Conservation (phyloP, 2,888 invertebrate species). For the Diaphora mendica region DNA sequence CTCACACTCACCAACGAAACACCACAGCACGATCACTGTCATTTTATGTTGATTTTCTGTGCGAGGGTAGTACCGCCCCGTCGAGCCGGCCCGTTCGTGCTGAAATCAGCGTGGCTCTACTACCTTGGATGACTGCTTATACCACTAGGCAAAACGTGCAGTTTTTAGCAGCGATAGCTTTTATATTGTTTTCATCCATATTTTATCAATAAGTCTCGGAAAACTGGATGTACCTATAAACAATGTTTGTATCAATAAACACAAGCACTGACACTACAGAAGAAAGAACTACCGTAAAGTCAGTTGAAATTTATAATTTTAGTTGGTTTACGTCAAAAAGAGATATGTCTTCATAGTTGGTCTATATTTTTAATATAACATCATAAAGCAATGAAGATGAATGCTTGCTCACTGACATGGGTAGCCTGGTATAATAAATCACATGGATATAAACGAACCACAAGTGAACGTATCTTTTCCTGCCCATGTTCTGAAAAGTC, state of each 20-base stretch:
- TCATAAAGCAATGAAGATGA: conserved; percentile 22
- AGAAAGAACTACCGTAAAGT: not conserved
- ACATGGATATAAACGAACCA: conserved; percentile 33
- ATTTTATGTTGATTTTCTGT: too few species aligned
- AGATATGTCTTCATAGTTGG: conserved; percentile 37
- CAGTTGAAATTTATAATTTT: not conserved
- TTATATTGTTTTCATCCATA: too few species aligned
- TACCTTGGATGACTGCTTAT: too few species aligned
- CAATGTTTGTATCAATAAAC: not conserved
- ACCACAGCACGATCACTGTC: too few species aligned
- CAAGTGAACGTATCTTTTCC: conserved; percentile 19
- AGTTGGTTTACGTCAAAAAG: conserved; percentile 16
- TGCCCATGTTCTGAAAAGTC: conserved; percentile 12
- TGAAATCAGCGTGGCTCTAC: too few species aligned
- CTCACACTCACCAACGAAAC: too few species aligned
- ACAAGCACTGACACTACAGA: not conserved
- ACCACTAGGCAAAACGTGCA: too few species aligned
- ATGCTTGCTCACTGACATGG: conserved; percentile 19
- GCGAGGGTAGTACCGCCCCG: too few species aligned
- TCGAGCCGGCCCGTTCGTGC: too few species aligned
- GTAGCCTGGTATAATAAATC: conserved; percentile 39
- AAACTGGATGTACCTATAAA: not conserved
- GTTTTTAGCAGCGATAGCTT: too few species aligned
- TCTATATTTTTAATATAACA: conserved; percentile 12
- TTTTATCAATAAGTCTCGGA: too few species aligned